A percentile compares a stretch with the other conserved stretches of the same genome.
phyloP scores from a whole-genome alignment of 2,797 vertebrate species.

The Eulemur albifrons region DNA sequence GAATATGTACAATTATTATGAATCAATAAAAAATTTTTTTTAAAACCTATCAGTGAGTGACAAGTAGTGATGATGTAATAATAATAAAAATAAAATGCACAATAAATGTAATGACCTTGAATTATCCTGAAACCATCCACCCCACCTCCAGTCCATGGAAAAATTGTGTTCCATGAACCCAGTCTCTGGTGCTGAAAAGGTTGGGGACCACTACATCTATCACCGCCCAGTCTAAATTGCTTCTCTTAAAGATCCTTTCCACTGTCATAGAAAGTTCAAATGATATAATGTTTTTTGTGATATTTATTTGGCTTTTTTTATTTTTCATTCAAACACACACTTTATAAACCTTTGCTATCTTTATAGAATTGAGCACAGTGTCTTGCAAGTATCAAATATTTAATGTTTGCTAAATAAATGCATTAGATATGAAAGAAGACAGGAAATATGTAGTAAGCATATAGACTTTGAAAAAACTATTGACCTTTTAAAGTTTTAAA shows the following conservation, averaged over 20 bases:
- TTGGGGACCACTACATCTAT: background rate
- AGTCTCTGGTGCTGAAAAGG: too few relatives aligned
- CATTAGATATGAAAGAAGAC: background rate
- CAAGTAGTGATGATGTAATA: too few relatives aligned
- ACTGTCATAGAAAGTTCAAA: background rate
- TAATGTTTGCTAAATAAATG: background rate
- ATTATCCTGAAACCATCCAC: too few relatives aligned
- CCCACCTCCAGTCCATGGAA: too few relatives aligned
- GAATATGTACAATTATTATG: too few relatives aligned
- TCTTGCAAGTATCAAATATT: background rate
- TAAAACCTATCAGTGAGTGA: too few relatives aligned
- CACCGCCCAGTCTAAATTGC: background rate
- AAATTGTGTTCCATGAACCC: too few relatives aligned
- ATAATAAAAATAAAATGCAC: too few relatives aligned
- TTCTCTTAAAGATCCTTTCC: background rate
- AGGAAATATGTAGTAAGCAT: background rate
- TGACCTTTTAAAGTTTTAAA: background rate
- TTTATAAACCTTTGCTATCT: background rate
- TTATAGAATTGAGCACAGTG: background rate
- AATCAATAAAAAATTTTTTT: too few relatives aligned
- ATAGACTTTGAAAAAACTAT: background rate
- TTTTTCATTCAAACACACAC: background rate
- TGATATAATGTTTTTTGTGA: background rate
- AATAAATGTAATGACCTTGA: too few relatives aligned
- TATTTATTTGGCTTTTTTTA: background rate